phyloP scores from a whole-genome alignment of 1,140 invertebrate species.

The Ctenoplectra terminalis region DNA sequence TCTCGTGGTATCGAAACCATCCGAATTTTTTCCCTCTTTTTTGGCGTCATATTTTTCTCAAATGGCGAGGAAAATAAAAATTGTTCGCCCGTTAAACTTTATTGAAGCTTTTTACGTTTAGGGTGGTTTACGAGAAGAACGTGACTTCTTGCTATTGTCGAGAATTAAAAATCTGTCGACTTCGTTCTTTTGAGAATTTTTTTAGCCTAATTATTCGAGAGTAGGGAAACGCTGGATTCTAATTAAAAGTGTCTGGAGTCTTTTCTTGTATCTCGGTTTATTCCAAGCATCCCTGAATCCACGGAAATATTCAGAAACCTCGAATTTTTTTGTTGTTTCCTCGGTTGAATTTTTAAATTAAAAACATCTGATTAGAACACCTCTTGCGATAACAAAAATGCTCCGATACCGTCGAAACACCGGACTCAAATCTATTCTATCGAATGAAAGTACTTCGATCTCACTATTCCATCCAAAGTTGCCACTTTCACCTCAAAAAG shows the following conservation, averaged over 20 bases:
- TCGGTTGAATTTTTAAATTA: neutral
- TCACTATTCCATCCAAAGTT: neutral
- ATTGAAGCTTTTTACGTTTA: no score
- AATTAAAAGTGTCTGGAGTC: neutral
- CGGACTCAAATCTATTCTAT: neutral
- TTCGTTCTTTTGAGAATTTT: neutral
- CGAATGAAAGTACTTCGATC: neutral
- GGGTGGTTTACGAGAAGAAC: neutral
- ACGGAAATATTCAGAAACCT: neutral
- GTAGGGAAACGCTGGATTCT: neutral
- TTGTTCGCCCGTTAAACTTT: neutral
- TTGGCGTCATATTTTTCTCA: no score
- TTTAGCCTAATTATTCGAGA: neutral
- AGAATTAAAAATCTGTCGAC: slow-evolving; percentile 11
- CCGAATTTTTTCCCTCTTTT: neutral
- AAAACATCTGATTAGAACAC: no score
- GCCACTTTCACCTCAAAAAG: neutral
- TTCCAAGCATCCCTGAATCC: neutral
- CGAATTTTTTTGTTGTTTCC: no score
- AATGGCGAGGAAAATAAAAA: neutral
- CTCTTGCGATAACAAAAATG: no score
- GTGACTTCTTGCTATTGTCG: slow-evolving; percentile 2
- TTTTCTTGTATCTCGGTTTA: neutral
- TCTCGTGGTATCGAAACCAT: neutral
- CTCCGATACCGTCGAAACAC: no score